Evolutionary conservation across 2,797 vertebrate species (phyloP).

Genomic region (Borostomias antarcticus): DNA sequence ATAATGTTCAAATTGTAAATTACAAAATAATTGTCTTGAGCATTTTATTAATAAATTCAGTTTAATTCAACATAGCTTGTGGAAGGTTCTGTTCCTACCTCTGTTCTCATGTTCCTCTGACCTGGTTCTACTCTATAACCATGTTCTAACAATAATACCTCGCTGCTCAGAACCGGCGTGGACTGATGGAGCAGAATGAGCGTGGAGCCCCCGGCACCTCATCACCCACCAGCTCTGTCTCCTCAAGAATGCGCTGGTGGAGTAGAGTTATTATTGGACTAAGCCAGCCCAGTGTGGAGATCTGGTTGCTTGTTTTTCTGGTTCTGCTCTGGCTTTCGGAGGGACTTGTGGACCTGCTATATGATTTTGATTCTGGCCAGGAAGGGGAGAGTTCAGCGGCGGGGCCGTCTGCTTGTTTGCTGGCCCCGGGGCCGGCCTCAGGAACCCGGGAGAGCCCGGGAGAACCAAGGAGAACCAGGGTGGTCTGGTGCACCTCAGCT

Average conservation of each 20-base stretch:
- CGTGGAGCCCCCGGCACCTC: not conserved
- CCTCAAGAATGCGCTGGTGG: slow-evolving; percentile 20
- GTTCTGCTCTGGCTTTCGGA: slow-evolving; percentile 25
- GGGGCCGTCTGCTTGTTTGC: slow-evolving; percentile 56
- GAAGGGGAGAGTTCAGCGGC: slow-evolving; percentile 41
- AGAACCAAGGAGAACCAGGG: slow-evolving; percentile 76
- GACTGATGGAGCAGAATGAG: not conserved
- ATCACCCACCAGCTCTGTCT: slow-evolving; percentile 12
- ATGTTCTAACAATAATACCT: not conserved
- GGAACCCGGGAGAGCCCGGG: slow-evolving; percentile 44
- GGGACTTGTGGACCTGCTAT: slow-evolving; percentile 30
- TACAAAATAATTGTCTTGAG: no score
- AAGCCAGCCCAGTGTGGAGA: slow-evolving; percentile 28
- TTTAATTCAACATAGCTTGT: no score
- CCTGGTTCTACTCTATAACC: not conserved
- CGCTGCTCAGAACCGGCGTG: not conserved
- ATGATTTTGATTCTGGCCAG: slow-evolving; percentile 46
- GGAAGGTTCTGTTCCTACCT: not conserved
- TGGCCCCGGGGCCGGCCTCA: slow-evolving; percentile 59
- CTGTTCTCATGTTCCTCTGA: not conserved
- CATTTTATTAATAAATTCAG: no score
- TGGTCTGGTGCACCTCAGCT: slow-evolving; percentile 77
- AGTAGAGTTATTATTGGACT: slow-evolving; percentile 35
- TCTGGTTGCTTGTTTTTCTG: slow-evolving; percentile 49
- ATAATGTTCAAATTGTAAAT: no score